Percentiles rank a stretch among this genome's conserved stretches.
phyloP scores from a whole-genome alignment of 2,797 vertebrate genomes.

The Pipistrellus kuhlii region DNA sequence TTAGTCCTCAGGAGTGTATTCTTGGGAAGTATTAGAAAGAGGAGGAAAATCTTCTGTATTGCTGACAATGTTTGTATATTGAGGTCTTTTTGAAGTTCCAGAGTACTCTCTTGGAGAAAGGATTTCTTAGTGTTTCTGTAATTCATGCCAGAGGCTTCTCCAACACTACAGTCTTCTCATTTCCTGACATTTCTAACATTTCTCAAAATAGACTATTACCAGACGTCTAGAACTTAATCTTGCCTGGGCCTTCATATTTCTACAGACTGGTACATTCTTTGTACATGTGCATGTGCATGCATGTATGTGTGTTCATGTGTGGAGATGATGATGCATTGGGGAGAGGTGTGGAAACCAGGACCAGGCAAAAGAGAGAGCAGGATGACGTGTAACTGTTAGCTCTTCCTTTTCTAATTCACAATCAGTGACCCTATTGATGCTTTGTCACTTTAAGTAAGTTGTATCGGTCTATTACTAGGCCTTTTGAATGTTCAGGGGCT shows the following conservation, averaged over 20 bases:
- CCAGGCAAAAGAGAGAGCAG: neutral
- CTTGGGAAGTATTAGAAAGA: neutral
- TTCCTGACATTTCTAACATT: neutral
- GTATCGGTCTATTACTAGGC: neutral
- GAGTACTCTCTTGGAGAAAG: neutral
- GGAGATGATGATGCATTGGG: neutral
- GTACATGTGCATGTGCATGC: no score
- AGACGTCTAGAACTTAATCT: neutral
- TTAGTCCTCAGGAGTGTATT: neutral
- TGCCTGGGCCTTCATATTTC: neutral
- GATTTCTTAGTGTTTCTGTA: neutral
- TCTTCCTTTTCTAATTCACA: conserved; percentile 11
- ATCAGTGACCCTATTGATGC: neutral
- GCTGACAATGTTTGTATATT: neutral
- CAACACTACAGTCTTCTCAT: neutral
- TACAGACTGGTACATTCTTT: neutral
- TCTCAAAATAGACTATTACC: neutral
- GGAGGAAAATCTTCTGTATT: neutral
- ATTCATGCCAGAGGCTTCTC: conserved; percentile 3
- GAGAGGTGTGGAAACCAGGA: neutral
- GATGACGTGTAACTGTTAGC: neutral
- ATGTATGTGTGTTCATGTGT: neutral
- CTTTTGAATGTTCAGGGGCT: neutral
- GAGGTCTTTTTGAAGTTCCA: neutral
- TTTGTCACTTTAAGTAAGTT: neutral